These are phyloP conservation scores for Synchiropus splendidus DNA, from an alignment of 2,113 vertebrate genomes.

Conservation along the genomic window DNA sequence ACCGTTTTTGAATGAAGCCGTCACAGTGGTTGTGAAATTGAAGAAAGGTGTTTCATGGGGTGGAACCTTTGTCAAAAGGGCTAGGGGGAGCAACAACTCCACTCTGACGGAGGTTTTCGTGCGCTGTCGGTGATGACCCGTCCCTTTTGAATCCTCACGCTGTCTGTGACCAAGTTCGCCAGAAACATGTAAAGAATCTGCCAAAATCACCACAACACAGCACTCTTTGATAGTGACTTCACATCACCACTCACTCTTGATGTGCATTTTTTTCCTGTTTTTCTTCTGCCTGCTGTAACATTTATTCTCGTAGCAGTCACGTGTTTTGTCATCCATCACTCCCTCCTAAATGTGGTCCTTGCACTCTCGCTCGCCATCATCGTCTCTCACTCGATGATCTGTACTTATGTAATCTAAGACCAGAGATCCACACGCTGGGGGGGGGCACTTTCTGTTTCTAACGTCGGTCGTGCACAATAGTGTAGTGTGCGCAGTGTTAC, in stretches of 20 bases:
- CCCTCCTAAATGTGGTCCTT: conserved; percentile 34
- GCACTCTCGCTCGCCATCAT: background rate
- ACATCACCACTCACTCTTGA: conserved; percentile 24
- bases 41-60: too few species aligned
- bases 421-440: too few species aligned
- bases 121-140: conserved; percentile 7
- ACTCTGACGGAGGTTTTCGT: too few species aligned
- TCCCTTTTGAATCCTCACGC: conserved; percentile 52
- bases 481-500: conserved; percentile 71
- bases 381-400: conserved; percentile 37
- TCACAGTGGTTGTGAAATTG: conserved; percentile 49
- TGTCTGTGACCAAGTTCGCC: conserved; percentile 49
- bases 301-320: conserved; percentile 40
- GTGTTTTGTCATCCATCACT: conserved; percentile 33
- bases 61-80: too few species aligned
- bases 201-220: conserved; percentile 32
- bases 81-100: too few species aligned
- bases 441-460: conserved; percentile 75
- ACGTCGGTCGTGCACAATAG: conserved; percentile 66
- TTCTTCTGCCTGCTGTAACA: conserved; percentile 51
- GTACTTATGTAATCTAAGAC: conserved; percentile 54
- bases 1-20: conserved; percentile 32
- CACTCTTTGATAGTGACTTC: conserved; percentile 33
- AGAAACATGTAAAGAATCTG: too few species aligned
- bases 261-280: conserved; percentile 10